Evolutionary conservation across 1,140 invertebrate genomes (phyloP).

Genomic region (Caligus rogercresseyi): DNA sequence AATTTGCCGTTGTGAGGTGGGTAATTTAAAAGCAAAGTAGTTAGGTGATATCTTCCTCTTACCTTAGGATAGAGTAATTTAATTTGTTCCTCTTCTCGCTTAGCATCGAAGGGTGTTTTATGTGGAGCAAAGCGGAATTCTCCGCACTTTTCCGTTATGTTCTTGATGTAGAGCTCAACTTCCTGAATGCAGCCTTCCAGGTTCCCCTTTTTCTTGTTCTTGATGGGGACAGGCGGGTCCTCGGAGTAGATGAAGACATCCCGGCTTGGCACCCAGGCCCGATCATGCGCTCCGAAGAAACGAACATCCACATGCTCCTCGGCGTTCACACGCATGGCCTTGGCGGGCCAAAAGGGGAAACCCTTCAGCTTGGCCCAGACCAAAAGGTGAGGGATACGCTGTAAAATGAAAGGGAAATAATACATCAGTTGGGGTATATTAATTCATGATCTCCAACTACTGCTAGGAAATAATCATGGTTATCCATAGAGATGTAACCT

Average conservation of each 20-base stretch:
- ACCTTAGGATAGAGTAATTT: slow-evolving; percentile 23
- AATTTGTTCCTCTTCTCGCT: slow-evolving; percentile 43
- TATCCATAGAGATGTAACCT: neutral
- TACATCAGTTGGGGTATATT: too few species aligned
- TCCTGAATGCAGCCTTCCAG: slow-evolving; percentile 43
- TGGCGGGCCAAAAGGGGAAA: slow-evolving; percentile 86
- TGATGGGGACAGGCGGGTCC: slow-evolving; percentile 38
- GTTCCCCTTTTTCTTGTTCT: slow-evolving; percentile 42
- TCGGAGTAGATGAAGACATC: slow-evolving; percentile 64
- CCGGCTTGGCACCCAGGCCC: slow-evolving; percentile 63
- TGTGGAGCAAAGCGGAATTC: slow-evolving; percentile 54
- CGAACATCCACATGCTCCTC: slow-evolving; percentile 55
- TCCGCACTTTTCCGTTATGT: slow-evolving; percentile 51
- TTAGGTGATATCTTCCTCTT: neutral
- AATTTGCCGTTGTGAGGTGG: too few species aligned
- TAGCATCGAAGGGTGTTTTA: slow-evolving; percentile 48
- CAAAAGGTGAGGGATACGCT: slow-evolving; percentile 54
- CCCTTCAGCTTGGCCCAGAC: slow-evolving; percentile 86
- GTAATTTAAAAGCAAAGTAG: neutral
- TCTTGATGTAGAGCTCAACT: slow-evolving; percentile 50
- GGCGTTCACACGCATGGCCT: slow-evolving; percentile 56
- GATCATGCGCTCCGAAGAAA: slow-evolving; percentile 84
- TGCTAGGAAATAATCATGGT: too few species aligned
- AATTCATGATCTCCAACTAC: too few species aligned
- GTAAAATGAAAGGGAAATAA: slow-evolving; percentile 24